Conservation (phyloP, 2,113 vertebrate genomes). For the Amblyopsis rosae region DNA sequence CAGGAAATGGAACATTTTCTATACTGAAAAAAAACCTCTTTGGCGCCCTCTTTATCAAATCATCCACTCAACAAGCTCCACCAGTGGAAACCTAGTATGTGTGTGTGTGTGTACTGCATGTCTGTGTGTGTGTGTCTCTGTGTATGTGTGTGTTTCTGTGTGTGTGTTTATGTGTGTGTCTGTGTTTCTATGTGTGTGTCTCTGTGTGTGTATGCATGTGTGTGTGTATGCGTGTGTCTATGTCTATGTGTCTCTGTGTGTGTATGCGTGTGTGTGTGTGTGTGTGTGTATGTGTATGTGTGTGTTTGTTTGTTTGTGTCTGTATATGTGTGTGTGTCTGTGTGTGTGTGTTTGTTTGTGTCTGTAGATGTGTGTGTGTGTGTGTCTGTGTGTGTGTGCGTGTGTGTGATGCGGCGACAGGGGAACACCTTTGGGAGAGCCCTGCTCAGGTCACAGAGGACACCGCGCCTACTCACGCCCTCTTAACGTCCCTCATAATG, state of each 20-base stretch:
- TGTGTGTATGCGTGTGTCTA: too few relatives aligned
- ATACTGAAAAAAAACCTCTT: constrained; percentile 39
- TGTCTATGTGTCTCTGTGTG: not conserved
- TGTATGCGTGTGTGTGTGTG: not conserved
- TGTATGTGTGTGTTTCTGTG: too few relatives aligned
- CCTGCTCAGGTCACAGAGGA: constrained; percentile 73
- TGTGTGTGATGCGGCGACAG: constrained; percentile 20
- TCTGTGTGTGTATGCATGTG: too few relatives aligned
- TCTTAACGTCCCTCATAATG: constrained; percentile 45
- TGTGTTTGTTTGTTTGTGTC: too few relatives aligned
- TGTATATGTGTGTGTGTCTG: too few relatives aligned
- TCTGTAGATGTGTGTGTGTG: constrained; percentile 1
- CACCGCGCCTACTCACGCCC: constrained; percentile 62
- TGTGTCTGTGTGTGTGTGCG: not conserved
- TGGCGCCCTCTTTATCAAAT: constrained; percentile 37
- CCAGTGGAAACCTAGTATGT: constrained; percentile 59
- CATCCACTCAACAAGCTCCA: constrained; percentile 37
- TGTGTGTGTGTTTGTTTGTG: too few relatives aligned
- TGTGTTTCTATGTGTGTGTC: too few relatives aligned
- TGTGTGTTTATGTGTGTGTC: too few relatives aligned
- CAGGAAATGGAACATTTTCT: constrained; percentile 55
- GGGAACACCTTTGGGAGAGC: constrained; percentile 64
- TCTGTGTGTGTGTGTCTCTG: not conserved
- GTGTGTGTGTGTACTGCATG: constrained; percentile 20
- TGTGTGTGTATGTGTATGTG: not conserved